These are phyloP conservation scores for Pemphigus obesinymphae DNA, from an alignment of 1,140 invertebrate genomes.

Conservation along the genomic window DNA sequence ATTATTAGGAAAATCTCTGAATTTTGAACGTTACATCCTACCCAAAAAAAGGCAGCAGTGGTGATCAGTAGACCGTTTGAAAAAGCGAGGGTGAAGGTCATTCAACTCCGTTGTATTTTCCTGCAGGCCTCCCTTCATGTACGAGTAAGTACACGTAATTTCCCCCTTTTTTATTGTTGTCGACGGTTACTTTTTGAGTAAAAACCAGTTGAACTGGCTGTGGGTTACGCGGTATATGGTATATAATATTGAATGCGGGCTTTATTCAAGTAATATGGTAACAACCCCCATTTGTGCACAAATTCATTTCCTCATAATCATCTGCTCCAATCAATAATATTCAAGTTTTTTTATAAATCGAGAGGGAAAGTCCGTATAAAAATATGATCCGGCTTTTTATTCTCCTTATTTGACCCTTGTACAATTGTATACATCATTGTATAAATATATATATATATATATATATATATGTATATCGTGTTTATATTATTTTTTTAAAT, in stretches of 20 bases:
- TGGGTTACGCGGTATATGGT: not conserved
- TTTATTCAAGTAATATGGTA: constrained; percentile 11
- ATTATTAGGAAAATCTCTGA: not conserved
- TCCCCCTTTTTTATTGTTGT: not conserved
- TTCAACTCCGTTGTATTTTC: constrained; percentile 18
- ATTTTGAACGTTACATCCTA: not conserved
- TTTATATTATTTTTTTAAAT: no score
- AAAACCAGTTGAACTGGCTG: constrained; percentile 29
- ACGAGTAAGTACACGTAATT: not conserved
- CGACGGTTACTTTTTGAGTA: constrained; percentile 11
- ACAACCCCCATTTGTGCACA: not conserved
- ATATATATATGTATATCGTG: no score
- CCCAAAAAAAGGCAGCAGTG: not conserved
- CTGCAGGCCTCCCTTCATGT: not conserved
- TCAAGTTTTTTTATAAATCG: not conserved
- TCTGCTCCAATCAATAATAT: constrained; percentile 30
- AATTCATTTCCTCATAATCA: not conserved
- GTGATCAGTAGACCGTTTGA: constrained; percentile 1
- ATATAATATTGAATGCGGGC: constrained; percentile 6
- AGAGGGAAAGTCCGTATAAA: not conserved
- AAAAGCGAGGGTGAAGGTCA: constrained; percentile 34
- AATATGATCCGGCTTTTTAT: not conserved
- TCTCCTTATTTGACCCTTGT: not conserved
- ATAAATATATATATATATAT: no score
- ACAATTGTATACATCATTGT: not conserved